Evolutionary conservation across 2,797 vertebrate species (phyloP).

Genomic region (Pseudochirops corinnae): DNA sequence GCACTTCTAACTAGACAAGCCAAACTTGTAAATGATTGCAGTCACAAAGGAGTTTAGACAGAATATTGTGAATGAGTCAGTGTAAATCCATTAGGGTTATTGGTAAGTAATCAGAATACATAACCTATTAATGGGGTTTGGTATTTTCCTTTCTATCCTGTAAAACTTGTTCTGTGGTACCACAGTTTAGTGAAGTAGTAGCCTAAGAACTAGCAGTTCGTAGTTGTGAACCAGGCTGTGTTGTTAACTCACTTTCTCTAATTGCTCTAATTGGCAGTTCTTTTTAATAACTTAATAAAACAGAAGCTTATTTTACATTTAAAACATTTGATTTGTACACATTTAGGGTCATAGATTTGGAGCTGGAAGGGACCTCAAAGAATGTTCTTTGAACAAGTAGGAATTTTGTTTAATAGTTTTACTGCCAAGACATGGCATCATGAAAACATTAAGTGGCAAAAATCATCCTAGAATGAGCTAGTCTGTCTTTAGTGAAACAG

Average conservation of each 20-base stretch:
- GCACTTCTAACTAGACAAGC: neutral
- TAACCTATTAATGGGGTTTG: neutral
- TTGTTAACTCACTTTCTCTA: neutral
- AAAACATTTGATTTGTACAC: neutral
- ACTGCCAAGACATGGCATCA: neutral
- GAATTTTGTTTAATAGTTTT: neutral
- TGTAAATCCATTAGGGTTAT: neutral
- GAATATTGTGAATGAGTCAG: neutral
- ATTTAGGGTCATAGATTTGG: slow-evolving; percentile 39
- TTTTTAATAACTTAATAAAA: neutral
- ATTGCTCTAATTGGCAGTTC: neutral
- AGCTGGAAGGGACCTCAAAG: slow-evolving; percentile 31
- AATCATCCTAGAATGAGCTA: neutral
- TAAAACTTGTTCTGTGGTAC: neutral
- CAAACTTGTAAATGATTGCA: neutral
- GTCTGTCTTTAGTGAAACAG: neutral
- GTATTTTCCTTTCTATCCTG: neutral
- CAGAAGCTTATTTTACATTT: neutral
- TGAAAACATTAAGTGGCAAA: slow-evolving; percentile 30
- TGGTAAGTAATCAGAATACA: neutral
- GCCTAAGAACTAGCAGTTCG: neutral
- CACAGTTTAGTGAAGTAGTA: neutral
- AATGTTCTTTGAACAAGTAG: neutral
- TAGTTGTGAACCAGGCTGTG: neutral
- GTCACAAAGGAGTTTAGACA: neutral